Conservation (phyloP, 2,797 vertebrate species). For the Melopsittacus undulatus region DNA sequence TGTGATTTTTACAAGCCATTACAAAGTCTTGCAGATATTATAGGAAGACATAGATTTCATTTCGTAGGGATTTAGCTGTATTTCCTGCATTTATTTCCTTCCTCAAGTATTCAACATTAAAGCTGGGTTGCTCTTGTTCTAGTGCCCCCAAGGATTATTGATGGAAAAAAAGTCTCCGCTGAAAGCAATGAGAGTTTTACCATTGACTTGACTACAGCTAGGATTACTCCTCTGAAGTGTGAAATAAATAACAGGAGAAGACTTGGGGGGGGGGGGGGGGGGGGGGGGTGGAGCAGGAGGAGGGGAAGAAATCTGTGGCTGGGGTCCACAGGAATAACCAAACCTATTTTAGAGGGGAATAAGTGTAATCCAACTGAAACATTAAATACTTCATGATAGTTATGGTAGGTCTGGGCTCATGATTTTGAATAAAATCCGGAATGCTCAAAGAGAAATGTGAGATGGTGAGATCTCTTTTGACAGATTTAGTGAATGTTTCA, state of each 20-base stretch:
- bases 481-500: not conserved
- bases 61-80: not conserved
- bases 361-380: not conserved
- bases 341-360: not conserved
- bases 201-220: not conserved
- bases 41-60: not conserved
- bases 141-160: constrained; percentile 7
- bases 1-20: not conserved
- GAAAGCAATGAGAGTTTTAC: constrained; percentile 11
- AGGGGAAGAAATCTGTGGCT: not conserved
- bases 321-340: not conserved
- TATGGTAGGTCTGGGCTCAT: not conserved
- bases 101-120: not conserved
- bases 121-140: not conserved
- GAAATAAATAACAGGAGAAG: constrained; percentile 11
- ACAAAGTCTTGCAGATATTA: not conserved
- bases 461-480: not conserved
- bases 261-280: not conserved
- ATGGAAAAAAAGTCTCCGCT: constrained; percentile 19
- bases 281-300: not conserved
- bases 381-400: not conserved
- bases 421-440: constrained; percentile 9
- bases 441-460: not conserved
- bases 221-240: constrained; percentile 19
- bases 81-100: not conserved